phyloP scores from a whole-genome alignment of 2,113 vertebrate species.

The Clarias gariepinus region DNA sequence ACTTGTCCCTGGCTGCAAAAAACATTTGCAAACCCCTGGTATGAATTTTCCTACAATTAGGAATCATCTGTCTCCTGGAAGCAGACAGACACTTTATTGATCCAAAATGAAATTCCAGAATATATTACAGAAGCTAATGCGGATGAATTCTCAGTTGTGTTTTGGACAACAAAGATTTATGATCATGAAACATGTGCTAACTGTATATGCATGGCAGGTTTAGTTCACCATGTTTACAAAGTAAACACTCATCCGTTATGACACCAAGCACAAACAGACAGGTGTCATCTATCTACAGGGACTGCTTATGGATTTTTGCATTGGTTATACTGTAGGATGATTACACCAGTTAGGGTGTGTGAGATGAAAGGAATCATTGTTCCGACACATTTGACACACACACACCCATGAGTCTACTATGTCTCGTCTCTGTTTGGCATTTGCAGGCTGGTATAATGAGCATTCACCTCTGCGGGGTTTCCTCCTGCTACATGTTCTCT shows the following conservation, averaged over 20 bases:
- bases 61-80: too few relatives aligned
- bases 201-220: neutral
- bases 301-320: neutral
- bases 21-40: neutral
- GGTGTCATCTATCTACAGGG: constrained; percentile 10
- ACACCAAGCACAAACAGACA: neutral
- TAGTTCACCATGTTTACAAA: constrained; percentile 1
- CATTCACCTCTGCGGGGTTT: constrained; percentile 9
- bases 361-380: neutral
- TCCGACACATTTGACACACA: too few relatives aligned
- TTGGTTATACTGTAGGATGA: too few relatives aligned
- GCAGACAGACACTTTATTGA: too few relatives aligned
- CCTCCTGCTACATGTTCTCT: neutral
- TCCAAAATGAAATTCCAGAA: too few relatives aligned
- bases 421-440: constrained; percentile 24
- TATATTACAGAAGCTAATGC: neutral
- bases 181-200: neutral
- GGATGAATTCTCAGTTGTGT: neutral
- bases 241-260: constrained; percentile 8
- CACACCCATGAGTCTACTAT: neutral
- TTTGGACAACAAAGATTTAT: neutral
- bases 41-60: neutral
- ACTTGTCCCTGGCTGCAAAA: neutral
- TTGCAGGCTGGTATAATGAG: constrained; percentile 48
- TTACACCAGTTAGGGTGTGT: too few relatives aligned